Evolutionary conservation across 2,113 vertebrate species (phyloP).

Genomic region (Larimichthys polyactis): DNA sequence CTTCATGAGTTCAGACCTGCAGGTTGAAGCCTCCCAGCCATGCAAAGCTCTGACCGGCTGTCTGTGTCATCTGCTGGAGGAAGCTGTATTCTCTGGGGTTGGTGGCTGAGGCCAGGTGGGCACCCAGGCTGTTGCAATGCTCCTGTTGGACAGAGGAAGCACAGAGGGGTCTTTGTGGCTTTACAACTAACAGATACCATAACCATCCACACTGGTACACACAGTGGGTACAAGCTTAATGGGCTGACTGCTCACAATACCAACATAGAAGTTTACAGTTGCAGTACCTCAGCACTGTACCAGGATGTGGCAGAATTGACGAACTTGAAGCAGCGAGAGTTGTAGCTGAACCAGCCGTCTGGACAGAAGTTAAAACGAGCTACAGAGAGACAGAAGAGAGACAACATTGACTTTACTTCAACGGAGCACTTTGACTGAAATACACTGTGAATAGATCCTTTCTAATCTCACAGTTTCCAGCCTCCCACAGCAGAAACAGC

Average conservation of each 20-base stretch:
- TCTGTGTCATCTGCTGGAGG: constrained; percentile 19
- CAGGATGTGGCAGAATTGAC: neutral
- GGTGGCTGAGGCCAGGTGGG: too few species aligned
- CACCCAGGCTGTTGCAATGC: too few species aligned
- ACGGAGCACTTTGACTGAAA: neutral
- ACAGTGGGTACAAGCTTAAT: neutral
- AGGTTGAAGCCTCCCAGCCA: constrained; percentile 51
- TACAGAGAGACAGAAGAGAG: neutral
- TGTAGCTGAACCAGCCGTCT: neutral
- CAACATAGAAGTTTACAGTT: neutral
- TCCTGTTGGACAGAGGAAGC: too few species aligned
- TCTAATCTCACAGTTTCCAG: neutral
- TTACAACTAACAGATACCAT: neutral
- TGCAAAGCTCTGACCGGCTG: neutral
- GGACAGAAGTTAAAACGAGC: constrained; percentile 16
- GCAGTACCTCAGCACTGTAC: constrained; percentile 32
- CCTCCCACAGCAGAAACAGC: neutral
- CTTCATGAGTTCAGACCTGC: constrained; percentile 18
- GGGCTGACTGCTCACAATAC: neutral
- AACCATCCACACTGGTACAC: neutral
- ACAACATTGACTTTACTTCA: neutral
- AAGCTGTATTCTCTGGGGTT: constrained; percentile 9
- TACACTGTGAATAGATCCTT: neutral
- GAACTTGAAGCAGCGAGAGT: constrained; percentile 7
- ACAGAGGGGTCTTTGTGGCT: neutral